Evolutionary conservation across 1,140 invertebrate species (phyloP), one percentile per base, ranked within the genome.

Genomic region (Diuraphis noxia): DNA sequence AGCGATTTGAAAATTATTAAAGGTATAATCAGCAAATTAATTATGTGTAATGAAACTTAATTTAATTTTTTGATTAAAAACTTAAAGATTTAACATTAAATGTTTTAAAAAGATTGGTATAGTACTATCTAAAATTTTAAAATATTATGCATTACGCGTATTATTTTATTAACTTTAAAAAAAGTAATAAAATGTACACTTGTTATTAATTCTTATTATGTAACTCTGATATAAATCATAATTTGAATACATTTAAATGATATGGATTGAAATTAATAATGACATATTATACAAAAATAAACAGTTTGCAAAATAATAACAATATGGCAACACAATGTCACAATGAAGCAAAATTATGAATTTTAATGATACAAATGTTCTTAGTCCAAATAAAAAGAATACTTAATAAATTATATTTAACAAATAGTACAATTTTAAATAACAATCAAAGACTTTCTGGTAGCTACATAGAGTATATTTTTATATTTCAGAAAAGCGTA

Each of bases 221-320:
- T 72, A 72, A 72, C 56, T 72, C 56, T 72, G 56, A n/a, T n/a
- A 72, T 72, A 72, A n/a, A 72, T 72, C 56, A 72, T n/a, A 72
- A 4, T 72, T n/a, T 72, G 13, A 72, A 72, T 72, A 72, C 13
- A n/a, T 72, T 17, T 72, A 6, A n/a, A n/a, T 72, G 6, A 72
- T 72, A 2, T 72, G 56, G 13, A 17, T 72, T 72, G n/a, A 72
- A 72, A n/a, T 72, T 72, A 19, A 72, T n/a, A 72, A 72, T 72
- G 13, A 72, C 56, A n/a, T 72, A 56, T 56, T 56, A 72, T 72
- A 72, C 30, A 72, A 72, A 72, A 72, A 72, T n/a, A 72, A 72
- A n/a, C n/a, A 72, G 30, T 72, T 72, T 72, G 56, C 56, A n/a
- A 17, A 72, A n/a, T 72, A 72, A 72, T 6, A 72, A 2, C 56